Evolutionary conservation across 2,888 invertebrate genomes (phyloP).

Genomic region (Aplocera efformata): DNA sequence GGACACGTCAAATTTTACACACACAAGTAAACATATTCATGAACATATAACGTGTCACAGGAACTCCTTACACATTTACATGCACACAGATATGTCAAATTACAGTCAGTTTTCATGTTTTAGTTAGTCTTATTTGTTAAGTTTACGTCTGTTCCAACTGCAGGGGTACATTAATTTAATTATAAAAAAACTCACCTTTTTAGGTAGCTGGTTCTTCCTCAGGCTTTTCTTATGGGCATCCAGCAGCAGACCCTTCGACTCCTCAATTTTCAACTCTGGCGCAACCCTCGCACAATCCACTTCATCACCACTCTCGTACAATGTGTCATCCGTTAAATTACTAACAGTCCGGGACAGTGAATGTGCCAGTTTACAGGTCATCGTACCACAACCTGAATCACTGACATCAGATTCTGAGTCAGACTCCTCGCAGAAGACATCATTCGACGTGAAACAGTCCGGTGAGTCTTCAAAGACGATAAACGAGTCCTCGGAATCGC

Average conservation of each 20-base stretch:
- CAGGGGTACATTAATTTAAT: not conserved
- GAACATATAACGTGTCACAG: no score
- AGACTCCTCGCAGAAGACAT: conserved; percentile 54
- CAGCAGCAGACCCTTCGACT: conserved; percentile 45
- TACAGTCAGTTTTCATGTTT: no score
- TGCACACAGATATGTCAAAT: no score
- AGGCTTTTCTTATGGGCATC: conserved; percentile 45
- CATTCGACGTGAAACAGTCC: conserved; percentile 63
- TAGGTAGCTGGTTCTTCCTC: conserved; percentile 46
- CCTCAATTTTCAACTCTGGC: conserved; percentile 5
- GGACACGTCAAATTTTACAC: no score
- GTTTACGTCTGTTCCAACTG: no score
- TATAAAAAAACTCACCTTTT: conserved; percentile 48
- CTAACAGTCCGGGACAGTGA: conserved; percentile 56
- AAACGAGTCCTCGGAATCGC: conserved; percentile 82
- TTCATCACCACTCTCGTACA: conserved; percentile 60
- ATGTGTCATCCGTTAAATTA: conserved; percentile 62
- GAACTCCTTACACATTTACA: no score
- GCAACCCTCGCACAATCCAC: conserved; percentile 51
- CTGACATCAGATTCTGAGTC: conserved; percentile 36
- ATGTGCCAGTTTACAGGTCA: conserved; percentile 40
- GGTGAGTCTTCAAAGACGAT: conserved; percentile 73
- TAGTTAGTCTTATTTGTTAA: no score
- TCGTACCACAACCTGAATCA: conserved; percentile 49
- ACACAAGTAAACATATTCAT: no score